phyloP scores from a whole-genome alignment of 2,888 invertebrate genomes.

The Philereme vetulata region DNA sequence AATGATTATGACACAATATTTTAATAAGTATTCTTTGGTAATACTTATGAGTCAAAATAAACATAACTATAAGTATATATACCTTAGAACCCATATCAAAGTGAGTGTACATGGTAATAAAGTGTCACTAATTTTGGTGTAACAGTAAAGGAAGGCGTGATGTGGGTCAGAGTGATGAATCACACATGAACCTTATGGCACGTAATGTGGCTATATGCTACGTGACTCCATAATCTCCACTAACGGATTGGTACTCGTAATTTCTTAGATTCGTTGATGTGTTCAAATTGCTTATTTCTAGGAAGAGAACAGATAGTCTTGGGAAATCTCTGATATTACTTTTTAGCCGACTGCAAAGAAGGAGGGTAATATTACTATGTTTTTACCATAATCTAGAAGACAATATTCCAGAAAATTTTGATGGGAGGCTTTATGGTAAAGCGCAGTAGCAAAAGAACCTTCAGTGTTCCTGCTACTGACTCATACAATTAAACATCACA shows the following conservation, averaged over 20 bases:
- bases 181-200: conserved; percentile 59
- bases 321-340: conserved; percentile 7
- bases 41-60: not conserved
- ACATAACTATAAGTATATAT: conserved; percentile 21
- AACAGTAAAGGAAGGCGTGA: conserved; percentile 59
- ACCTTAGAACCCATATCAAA: conserved; percentile 39
- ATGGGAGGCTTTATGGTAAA: too few relatives aligned
- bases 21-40: too few relatives aligned
- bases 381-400: too few relatives aligned
- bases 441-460: too few relatives aligned
- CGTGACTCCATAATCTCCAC: conserved; percentile 61
- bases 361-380: too few relatives aligned
- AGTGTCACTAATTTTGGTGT: conserved; percentile 43
- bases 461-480: too few relatives aligned
- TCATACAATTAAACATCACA: too few relatives aligned
- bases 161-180: conserved; percentile 69
- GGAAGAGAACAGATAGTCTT: conserved; percentile 8
- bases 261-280: conserved; percentile 36
- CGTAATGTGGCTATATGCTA: conserved; percentile 56
- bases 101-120: conserved; percentile 39
- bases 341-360: too few relatives aligned
- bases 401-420: too few relatives aligned
- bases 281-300: conserved; percentile 23
- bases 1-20: too few relatives aligned
- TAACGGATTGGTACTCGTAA: conserved; percentile 34